A percentile compares a stretch with the other conserved stretches of the same genome.
phyloP scores from a whole-genome alignment of 2,113 vertebrate genomes.

The Globicephala melas region DNA sequence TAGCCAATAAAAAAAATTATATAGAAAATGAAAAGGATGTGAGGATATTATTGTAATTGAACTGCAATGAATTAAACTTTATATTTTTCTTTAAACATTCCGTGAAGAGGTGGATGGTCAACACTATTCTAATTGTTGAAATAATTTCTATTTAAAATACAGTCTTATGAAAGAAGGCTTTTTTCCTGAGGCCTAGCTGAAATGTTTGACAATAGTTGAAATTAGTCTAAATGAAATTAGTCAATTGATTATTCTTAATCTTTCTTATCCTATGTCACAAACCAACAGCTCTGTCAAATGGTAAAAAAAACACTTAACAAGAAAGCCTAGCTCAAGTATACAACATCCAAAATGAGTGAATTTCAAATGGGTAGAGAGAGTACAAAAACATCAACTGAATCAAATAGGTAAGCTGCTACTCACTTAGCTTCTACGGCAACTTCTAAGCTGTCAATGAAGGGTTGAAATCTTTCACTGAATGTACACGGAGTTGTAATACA shows the following conservation, averaged over 20 bases:
- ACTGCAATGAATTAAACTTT: conserved; percentile 32
- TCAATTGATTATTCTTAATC: conserved; percentile 21
- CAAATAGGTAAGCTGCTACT: conserved; percentile 38
- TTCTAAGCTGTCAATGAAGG: conserved; percentile 42
- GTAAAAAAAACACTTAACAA: not conserved
- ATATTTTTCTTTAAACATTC: not conserved
- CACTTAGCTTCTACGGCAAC: conserved; percentile 6
- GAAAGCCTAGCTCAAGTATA: conserved; percentile 29
- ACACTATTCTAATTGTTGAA: conserved; percentile 21
- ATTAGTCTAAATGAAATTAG: not conserved
- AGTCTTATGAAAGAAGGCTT: not conserved
- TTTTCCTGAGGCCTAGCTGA: conserved; percentile 5
- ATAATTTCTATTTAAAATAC: conserved; percentile 52
- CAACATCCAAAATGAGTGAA: conserved; percentile 63
- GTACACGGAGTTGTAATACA: not conserved
- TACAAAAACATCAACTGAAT: not conserved
- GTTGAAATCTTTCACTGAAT: not conserved
- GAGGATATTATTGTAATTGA: not conserved
- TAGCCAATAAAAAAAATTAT: conserved; percentile 20
- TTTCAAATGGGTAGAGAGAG: conserved; percentile 31
- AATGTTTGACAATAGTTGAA: not conserved
- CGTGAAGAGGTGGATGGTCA: not conserved
- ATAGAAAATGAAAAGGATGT: conserved; percentile 11
- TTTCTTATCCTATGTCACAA: not conserved
- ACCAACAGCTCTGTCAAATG: conserved; percentile 33